A percentile compares a stretch with the other conserved stretches of the same genome.
Conservation (phyloP, 2,888 invertebrate species). For the Salpingus planirostris region DNA sequence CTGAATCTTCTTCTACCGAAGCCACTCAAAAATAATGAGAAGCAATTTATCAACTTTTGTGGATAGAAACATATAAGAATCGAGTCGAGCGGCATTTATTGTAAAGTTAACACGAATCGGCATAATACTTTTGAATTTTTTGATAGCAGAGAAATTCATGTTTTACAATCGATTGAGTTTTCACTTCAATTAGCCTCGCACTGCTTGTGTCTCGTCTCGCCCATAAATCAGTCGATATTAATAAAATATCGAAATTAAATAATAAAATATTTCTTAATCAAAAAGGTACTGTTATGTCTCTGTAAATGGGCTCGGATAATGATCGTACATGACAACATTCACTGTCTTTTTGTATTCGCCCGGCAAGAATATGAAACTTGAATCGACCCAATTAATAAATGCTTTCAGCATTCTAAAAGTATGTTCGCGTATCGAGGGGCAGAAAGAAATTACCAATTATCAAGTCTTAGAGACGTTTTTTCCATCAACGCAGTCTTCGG, state of each 20-base stretch:
- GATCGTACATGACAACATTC: constrained; percentile 19
- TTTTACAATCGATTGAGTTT: too few relatives aligned
- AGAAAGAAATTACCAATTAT: constrained; percentile 24
- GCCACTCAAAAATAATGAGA: too few relatives aligned
- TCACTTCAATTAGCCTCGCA: too few relatives aligned
- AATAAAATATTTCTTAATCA: constrained; percentile 18
- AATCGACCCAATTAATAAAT: constrained; percentile 23
- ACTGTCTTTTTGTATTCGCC: constrained; percentile 9
- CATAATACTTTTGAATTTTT: too few relatives aligned
- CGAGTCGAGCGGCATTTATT: too few relatives aligned
- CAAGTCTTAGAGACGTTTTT: neutral
- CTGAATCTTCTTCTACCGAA: too few relatives aligned
- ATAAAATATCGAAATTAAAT: constrained; percentile 10
- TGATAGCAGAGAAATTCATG: too few relatives aligned
- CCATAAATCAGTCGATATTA: constrained; percentile 5
- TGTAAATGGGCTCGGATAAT: constrained; percentile 26
- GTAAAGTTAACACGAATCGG: too few relatives aligned
- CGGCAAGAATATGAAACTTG: constrained; percentile 9
- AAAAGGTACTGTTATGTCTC: constrained; percentile 21
- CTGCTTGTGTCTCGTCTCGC: neutral
- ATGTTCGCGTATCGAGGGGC: constrained; percentile 16
- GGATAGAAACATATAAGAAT: too few relatives aligned
- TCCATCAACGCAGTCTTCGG: too few relatives aligned
- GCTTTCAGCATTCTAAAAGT: constrained; percentile 21
- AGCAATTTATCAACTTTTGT: too few relatives aligned